Percentiles rank a stretch among this genome's conserved stretches.
Conservation (phyloP, 2,888 invertebrate species). For the Troilus luridus region DNA sequence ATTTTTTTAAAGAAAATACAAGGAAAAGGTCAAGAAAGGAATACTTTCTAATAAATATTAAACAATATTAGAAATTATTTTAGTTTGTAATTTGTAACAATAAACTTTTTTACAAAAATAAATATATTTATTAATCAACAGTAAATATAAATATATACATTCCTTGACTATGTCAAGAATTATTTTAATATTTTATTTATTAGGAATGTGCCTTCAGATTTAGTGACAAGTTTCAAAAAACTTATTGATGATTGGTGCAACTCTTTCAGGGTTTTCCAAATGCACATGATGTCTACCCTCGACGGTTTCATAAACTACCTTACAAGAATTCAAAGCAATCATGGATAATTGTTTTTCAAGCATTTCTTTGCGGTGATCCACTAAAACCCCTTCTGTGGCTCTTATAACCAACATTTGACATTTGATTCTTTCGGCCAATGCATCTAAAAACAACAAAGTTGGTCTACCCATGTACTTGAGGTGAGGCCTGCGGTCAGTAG, state of each 20-base stretch:
- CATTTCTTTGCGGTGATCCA: conserved; percentile 71
- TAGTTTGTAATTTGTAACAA: background rate
- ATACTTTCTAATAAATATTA: background rate
- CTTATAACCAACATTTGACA: conserved; percentile 77
- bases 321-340: conserved; percentile 71
- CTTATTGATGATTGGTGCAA: conserved; percentile 67
- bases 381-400: conserved; percentile 69
- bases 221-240: background rate
- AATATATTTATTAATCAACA: background rate
- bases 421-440: conserved; percentile 44
- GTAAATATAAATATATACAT: background rate
- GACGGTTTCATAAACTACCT: conserved; percentile 75
- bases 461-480: conserved; percentile 45
- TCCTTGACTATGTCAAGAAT: background rate
- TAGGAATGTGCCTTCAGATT: background rate
- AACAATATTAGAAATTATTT: background rate
- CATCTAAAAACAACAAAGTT: conserved; percentile 22
- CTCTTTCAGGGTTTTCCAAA: conserved; percentile 76
- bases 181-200: background rate
- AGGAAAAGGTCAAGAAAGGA: background rate
- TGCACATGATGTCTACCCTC: conserved; percentile 84
- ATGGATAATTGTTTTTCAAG: conserved; percentile 72
- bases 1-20: background rate
- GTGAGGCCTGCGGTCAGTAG: background rate
- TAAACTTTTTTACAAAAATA: background rate